Conservation (phyloP, 2,113 vertebrate species). For the Eonycteris spelaea region DNA sequence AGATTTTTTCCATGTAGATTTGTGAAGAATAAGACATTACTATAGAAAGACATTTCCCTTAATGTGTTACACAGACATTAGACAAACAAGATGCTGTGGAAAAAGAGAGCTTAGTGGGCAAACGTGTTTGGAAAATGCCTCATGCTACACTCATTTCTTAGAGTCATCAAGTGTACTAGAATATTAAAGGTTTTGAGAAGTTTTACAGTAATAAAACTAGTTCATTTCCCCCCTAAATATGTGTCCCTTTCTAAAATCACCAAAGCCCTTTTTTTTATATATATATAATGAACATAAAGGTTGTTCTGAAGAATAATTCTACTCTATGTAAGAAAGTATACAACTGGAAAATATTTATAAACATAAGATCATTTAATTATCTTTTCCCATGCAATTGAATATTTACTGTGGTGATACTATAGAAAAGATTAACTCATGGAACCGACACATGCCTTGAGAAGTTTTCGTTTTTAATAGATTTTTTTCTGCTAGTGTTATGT, state of each 20-base stretch:
- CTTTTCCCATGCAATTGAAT: background rate
- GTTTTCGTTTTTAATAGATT: background rate
- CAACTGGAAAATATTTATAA: slow-evolving; percentile 4
- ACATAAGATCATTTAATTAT: background rate
- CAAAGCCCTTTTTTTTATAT: background rate
- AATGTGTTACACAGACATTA: background rate
- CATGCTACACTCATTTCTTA: background rate
- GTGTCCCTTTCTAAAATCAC: background rate
- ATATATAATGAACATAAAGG: background rate
- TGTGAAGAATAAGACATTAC: background rate
- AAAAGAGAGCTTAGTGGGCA: background rate
- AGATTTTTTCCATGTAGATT: background rate
- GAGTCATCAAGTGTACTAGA: background rate
- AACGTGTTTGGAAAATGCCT: background rate
- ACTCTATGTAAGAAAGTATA: background rate
- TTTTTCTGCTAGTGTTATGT: background rate
- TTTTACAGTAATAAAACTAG: background rate
- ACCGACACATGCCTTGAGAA: background rate
- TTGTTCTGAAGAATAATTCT: slow-evolving; percentile 6
- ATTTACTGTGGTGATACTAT: background rate
- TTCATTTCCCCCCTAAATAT: background rate
- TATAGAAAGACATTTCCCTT: background rate
- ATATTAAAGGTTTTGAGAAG: background rate
- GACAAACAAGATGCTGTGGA: background rate
- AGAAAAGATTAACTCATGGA: background rate